Conservation (phyloP, 2,113 vertebrate species). For the Aleadryas rufinucha region DNA sequence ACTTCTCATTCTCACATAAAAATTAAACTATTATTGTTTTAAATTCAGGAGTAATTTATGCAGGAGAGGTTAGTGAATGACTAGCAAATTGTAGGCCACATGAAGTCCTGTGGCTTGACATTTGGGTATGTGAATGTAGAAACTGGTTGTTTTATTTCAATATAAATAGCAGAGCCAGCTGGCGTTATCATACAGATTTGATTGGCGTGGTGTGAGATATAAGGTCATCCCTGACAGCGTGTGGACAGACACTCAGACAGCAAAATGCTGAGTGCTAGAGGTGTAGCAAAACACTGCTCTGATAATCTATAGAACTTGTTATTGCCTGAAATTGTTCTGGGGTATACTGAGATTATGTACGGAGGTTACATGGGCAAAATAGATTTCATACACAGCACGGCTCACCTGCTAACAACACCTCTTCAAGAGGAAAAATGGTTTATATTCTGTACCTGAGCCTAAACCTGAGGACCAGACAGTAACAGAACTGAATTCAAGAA, state of each 20-base stretch:
- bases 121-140: not conserved
- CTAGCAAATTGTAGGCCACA: not conserved
- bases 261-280: not conserved
- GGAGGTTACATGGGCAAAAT: fast-evolving
- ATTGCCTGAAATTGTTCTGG: not conserved
- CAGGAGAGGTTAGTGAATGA: not conserved
- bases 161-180: not conserved
- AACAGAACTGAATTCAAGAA: not conserved
- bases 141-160: not conserved
- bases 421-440: not conserved
- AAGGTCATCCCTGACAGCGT: not conserved
- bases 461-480: not conserved
- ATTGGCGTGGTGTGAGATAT: not conserved
- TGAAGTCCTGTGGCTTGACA: not conserved
- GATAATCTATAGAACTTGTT: not conserved
- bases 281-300: not conserved
- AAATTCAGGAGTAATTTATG: not conserved
- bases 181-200: not conserved
- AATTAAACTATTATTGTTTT: not conserved
- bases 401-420: not conserved
- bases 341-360: not conserved
- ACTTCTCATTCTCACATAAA: not conserved
- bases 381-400: not conserved
- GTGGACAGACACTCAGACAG: not conserved
- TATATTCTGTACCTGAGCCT: not conserved